These are phyloP conservation scores for Morbakka virulenta DNA, from an alignment of 30 jellyfish, hydroid and myxozoan species.

Conservation along the genomic window DNA sequence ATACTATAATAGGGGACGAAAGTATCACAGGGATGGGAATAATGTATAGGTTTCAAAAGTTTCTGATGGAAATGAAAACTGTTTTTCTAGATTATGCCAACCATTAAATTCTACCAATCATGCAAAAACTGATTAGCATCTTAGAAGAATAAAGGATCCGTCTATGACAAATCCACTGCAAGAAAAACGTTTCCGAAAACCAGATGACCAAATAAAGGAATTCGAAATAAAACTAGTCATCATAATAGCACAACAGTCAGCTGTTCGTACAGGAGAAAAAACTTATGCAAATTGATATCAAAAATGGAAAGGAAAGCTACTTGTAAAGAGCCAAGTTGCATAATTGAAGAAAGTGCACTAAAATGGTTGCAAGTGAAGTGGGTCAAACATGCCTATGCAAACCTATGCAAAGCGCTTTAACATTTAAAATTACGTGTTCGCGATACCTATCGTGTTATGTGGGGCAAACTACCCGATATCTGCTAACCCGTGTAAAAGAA, in stretches of 20 bases:
- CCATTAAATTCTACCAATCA: conserved; percentile 2
- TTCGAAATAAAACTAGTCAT: conserved; percentile 22
- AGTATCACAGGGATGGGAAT: conserved; percentile 16
- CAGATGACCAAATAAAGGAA: conserved; percentile 10
- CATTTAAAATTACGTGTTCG: too few species aligned
- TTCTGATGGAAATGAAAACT: conserved; percentile 8
- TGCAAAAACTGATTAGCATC: conserved; percentile 10
- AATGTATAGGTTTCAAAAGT: conserved; percentile 8
- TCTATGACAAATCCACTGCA: not conserved
- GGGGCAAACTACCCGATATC: too few species aligned
- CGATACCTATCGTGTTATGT: too few species aligned
- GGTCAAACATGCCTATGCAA: not conserved
- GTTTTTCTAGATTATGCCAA: conserved; percentile 22
- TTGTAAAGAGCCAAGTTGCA: conserved; percentile 11
- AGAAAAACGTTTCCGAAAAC: not conserved
- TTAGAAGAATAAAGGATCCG: not conserved
- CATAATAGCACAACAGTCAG: conserved; percentile 16
- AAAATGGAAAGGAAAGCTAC: conserved; percentile 17
- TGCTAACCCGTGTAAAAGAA: too few species aligned
- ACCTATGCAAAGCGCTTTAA: too few species aligned
- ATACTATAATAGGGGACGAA: not conserved
- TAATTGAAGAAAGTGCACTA: conserved; percentile 12
- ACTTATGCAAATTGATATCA: not conserved
- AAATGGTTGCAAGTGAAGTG: conserved; percentile 21
- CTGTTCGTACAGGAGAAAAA: too few species aligned